Evolutionary conservation across 2,888 invertebrate genomes (phyloP).

Genomic region (Ceraclea dissimilis): DNA sequence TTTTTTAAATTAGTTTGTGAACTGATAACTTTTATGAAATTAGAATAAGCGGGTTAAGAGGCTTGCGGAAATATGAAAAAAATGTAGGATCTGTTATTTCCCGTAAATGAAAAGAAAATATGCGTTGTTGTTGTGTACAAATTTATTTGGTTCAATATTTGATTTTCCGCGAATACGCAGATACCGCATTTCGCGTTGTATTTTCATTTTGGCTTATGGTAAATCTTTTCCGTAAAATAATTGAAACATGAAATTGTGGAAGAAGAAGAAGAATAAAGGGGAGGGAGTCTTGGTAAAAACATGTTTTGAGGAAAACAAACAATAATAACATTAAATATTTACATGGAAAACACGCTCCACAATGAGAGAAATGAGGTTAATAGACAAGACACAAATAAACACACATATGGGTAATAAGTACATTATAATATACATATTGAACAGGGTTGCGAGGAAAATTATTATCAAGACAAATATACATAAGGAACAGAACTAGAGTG

Average conservation of each 20-base stretch:
- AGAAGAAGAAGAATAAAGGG: background rate
- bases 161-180: background rate
- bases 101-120: no score
- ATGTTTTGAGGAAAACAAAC: slow-evolving; percentile 1
- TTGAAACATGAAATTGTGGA: background rate
- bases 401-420: no score
- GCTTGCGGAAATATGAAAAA: no score
- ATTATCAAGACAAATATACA: no score
- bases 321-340: background rate
- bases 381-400: slow-evolving; percentile 1
- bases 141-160: background rate
- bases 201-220: background rate
- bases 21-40: no score
- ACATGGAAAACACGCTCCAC: background rate
- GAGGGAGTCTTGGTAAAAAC: background rate
- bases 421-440: no score
- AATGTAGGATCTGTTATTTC: no score
- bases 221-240: background rate
- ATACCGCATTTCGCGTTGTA: background rate
- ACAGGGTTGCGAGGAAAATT: no score
- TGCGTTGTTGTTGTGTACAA: no score
- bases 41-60: no score
- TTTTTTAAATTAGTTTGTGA: no score
- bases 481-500: no score
- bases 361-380: slow-evolving; percentile 1